Evolutionary conservation across 2,888 invertebrate species (phyloP), one percentile per base, ranked within the genome.

Genomic region (Sepiola atlantica): DNA sequence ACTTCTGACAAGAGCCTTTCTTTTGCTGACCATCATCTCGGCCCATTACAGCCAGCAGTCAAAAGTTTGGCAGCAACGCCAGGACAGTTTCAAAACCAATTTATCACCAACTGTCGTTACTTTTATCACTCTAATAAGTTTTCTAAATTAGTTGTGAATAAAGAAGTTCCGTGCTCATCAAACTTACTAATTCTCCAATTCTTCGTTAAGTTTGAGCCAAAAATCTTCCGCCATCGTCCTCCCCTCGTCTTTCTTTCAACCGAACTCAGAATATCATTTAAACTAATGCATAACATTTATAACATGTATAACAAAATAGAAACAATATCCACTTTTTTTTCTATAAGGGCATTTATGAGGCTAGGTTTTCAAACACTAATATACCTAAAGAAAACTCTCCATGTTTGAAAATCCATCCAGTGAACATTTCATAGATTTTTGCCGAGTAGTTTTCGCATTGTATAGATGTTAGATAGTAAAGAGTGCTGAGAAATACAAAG

Each of bases 91-190:
- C 77, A 77, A 77, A 77, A 77, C 77, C 32, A 77, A 77, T 77
- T 77, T 77, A 77, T 77, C 77, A 77, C 77, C 77, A 77, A 77
- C 77, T 77, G 77, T 77, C 77, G n/a, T 77, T 77, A n/a, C 77
- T 77, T 77, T 77, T 77, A 77, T 77, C 77, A 77, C 77, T 77
- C 77, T 77, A 77, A 77, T 77, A 77, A 77, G 77, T 77, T 77
- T 77, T 77, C 77, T 77, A 77, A 77, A 77, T 77, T 77, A 77
- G 77, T 77, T 32, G n/a, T 77, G 77, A 77, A 77, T 77, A 77
- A 77, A 77, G 77, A 77, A 77, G 77, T 77, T 77, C 77, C n/a
- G 77, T 77, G n/a, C 32, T 77, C 77, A 77, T 77, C 77, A 77
- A 77, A 32, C 12, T 77, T 77, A 32, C 77, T 77, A 77, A 77